Percentiles rank a stretch among this genome's conserved stretches.
Evolutionary conservation across 2,797 vertebrate genomes (phyloP).

Genomic region (Morelia viridis): DNA sequence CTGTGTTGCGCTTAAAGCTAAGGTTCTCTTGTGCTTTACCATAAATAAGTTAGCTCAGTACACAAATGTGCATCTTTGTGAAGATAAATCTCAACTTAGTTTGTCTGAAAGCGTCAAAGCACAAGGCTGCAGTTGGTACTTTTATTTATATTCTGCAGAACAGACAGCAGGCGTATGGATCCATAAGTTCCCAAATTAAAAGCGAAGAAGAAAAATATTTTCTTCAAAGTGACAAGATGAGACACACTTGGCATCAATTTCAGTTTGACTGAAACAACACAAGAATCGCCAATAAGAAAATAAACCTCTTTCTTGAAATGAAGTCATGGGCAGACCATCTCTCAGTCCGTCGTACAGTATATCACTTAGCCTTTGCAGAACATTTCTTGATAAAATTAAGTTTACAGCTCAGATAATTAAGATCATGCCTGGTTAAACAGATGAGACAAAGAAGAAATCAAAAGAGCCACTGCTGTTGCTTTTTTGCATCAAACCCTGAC

Average conservation of each 20-base stretch:
- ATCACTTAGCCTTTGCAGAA: conserved; percentile 15
- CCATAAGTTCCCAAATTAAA: conserved; percentile 60
- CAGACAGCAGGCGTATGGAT: conserved; percentile 44
- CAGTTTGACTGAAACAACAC: conserved; percentile 50
- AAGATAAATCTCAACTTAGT: conserved; percentile 57
- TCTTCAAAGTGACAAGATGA: conserved; percentile 48
- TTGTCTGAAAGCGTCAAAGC: conserved; percentile 44
- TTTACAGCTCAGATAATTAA: conserved; percentile 51
- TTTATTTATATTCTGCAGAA: conserved; percentile 61
- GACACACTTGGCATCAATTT: conserved; percentile 44
- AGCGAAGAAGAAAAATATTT: conserved; percentile 53
- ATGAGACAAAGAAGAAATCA: conserved; percentile 38
- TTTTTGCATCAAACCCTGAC: conserved; percentile 22
- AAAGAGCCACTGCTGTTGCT: conserved; percentile 1
- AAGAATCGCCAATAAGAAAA: conserved; percentile 21
- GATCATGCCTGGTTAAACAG: conserved; percentile 53
- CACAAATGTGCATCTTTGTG: conserved; percentile 45
- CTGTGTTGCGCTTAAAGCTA: conserved; percentile 49
- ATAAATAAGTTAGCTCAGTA: conserved; percentile 53
- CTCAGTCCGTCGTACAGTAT: conserved; percentile 21
- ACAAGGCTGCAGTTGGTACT: conserved; percentile 26
- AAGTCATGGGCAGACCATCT: background rate
- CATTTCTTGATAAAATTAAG: conserved; percentile 47
- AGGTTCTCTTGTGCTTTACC: conserved; percentile 38
- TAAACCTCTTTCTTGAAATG: conserved; percentile 10